These are phyloP conservation scores for Ranitomeya imitator DNA, from an alignment of 2,113 vertebrate genomes.

Conservation along the genomic window DNA sequence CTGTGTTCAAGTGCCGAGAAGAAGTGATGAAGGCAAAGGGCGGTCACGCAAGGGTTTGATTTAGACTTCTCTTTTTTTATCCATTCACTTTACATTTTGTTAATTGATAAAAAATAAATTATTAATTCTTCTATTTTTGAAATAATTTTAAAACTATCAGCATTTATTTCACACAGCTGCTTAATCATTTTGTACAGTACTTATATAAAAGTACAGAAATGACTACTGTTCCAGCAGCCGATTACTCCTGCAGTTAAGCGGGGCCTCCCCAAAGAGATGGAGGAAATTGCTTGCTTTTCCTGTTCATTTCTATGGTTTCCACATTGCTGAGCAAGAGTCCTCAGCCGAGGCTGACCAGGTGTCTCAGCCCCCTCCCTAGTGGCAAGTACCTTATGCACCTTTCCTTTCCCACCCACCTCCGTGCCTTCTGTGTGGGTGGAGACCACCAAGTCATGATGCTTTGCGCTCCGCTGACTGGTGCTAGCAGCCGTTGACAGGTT, in stretches of 20 bases:
- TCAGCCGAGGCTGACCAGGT: constrained; percentile 29
- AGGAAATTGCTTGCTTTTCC: constrained; percentile 37
- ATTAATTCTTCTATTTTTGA: no score
- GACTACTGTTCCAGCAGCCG: neutral
- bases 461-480: constrained; percentile 12
- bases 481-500: neutral
- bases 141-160: no score
- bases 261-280: neutral
- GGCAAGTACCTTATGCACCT: constrained; percentile 44
- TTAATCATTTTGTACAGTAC: neutral
- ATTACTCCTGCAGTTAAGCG: constrained; percentile 45
- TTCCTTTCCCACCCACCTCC: constrained; percentile 14
- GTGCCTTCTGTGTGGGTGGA: constrained; percentile 27
- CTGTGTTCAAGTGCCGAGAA: no score
- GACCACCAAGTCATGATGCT: neutral
- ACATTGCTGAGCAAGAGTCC: constrained; percentile 13
- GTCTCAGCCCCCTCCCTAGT: constrained; percentile 21
- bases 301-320: constrained; percentile 11
- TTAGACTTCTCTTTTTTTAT: no score
- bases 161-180: no score
- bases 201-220: neutral
- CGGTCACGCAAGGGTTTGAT: no score
- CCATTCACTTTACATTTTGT: no score
- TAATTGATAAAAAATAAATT: no score
- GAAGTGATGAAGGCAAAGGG: no score